A percentile compares a stretch with the other conserved stretches of the same genome.
Evolutionary conservation across 2,113 vertebrate species (phyloP).

Genomic region (Spea multiplicata): DNA sequence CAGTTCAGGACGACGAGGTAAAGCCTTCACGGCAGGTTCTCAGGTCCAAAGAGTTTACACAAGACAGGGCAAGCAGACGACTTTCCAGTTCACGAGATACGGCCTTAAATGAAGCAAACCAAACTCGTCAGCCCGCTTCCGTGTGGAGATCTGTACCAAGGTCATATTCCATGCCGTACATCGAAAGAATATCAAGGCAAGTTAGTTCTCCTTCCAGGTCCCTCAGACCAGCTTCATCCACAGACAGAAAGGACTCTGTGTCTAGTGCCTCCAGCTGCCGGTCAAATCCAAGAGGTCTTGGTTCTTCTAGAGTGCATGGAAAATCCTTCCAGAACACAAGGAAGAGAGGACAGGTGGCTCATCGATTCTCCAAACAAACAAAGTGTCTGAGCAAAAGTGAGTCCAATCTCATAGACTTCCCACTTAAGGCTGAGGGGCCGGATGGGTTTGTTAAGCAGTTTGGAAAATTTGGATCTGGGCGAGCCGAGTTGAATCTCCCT

Average conservation of each 20-base stretch:
- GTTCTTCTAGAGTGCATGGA: slow-evolving; percentile 44
- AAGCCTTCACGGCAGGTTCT: neutral
- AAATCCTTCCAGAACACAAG: neutral
- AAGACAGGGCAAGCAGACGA: neutral
- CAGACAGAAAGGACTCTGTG: slow-evolving; percentile 17
- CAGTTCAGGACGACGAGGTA: slow-evolving; percentile 36
- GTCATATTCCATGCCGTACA: slow-evolving; percentile 63
- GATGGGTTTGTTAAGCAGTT: slow-evolving; percentile 61
- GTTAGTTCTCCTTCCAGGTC: neutral
- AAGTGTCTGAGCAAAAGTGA: slow-evolving; percentile 48
- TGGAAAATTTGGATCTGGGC: slow-evolving; percentile 72
- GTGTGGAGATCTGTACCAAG: slow-evolving; percentile 48
- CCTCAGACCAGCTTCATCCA: slow-evolving; percentile 2
- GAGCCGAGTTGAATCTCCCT: slow-evolving; percentile 70
- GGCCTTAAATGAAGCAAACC: neutral
- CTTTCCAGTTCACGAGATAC: neutral
- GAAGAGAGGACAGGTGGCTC: neutral
- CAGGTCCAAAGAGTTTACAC: neutral
- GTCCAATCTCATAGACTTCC: slow-evolving; percentile 36
- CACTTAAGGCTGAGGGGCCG: slow-evolving; percentile 40
- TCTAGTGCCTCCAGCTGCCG: slow-evolving; percentile 34
- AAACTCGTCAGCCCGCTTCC: neutral
- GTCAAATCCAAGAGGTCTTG: slow-evolving; percentile 28
- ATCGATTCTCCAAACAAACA: neutral
- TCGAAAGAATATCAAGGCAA: slow-evolving; percentile 46